phyloP scores from a whole-genome alignment of 2,888 invertebrate genomes.

The Orthosia incerta region DNA sequence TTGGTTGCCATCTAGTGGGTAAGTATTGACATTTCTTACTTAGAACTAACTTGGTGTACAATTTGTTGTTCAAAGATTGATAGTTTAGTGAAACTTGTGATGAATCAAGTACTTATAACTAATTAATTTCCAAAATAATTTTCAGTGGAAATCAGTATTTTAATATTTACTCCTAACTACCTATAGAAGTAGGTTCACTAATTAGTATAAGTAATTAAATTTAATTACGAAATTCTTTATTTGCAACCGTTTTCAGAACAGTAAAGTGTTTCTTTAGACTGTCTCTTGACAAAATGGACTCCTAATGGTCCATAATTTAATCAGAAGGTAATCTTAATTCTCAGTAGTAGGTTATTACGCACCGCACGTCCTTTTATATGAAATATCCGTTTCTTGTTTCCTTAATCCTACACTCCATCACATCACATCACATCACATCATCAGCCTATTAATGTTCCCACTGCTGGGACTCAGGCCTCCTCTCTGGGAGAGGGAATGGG shows the following conservation, averaged over 20 bases:
- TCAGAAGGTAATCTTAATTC: background rate
- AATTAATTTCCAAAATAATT: background rate
- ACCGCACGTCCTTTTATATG: background rate
- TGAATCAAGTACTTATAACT: background rate
- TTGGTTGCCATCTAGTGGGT: too few species aligned
- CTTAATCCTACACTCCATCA: background rate
- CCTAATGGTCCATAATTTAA: slow-evolving; percentile 7
- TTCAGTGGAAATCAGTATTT: background rate
- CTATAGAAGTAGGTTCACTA: background rate
- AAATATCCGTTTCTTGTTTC: background rate
- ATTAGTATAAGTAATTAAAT: background rate
- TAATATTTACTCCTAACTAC: background rate
- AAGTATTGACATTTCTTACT: background rate
- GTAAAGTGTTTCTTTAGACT: background rate
- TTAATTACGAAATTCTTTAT: background rate
- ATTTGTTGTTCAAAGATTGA: background rate
- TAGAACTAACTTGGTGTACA: background rate
- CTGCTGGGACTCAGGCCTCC: too few species aligned
- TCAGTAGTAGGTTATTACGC: slow-evolving; percentile 3
- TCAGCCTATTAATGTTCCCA: too few species aligned
- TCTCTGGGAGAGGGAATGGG: too few species aligned
- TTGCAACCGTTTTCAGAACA: background rate
- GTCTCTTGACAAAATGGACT: slow-evolving; percentile 5
- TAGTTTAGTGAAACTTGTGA: background rate
- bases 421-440: too few species aligned